Conservation (phyloP, 2,888 invertebrate species). For the Halictus quadricinctus region DNA sequence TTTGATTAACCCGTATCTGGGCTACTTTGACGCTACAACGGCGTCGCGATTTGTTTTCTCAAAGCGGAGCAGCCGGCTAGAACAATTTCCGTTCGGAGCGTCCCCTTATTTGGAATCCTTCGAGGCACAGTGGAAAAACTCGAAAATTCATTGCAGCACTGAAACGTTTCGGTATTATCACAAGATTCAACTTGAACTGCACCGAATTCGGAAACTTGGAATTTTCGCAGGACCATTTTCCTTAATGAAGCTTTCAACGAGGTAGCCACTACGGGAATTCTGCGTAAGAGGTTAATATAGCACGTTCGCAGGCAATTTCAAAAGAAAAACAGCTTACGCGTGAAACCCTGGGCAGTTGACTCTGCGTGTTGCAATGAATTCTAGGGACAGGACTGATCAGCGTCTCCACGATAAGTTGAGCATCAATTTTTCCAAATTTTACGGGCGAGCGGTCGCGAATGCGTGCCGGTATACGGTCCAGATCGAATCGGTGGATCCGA, state of each 20-base stretch:
- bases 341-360: not conserved
- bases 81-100: not conserved
- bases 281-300: too few species aligned
- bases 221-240: not conserved
- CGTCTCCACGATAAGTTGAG: not conserved
- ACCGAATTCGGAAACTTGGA: not conserved
- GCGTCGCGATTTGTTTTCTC: constrained; percentile 61
- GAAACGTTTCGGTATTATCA: not conserved
- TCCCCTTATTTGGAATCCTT: not conserved
- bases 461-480: not conserved
- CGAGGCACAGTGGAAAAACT: not conserved
- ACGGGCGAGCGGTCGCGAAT: not conserved
- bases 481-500: constrained; percentile 31
- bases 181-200: not conserved
- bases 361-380: not conserved
- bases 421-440: constrained; percentile 11
- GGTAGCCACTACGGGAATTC: too few species aligned
- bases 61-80: constrained; percentile 63
- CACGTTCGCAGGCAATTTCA: not conserved
- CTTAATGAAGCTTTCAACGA: too few species aligned
- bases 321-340: not conserved
- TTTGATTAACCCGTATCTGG: constrained; percentile 67
- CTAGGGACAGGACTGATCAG: not conserved
- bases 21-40: constrained; percentile 57
- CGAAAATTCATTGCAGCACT: too few species aligned